Conservation (phyloP, 2,888 invertebrate genomes). For the Phaedon cochleariae region DNA sequence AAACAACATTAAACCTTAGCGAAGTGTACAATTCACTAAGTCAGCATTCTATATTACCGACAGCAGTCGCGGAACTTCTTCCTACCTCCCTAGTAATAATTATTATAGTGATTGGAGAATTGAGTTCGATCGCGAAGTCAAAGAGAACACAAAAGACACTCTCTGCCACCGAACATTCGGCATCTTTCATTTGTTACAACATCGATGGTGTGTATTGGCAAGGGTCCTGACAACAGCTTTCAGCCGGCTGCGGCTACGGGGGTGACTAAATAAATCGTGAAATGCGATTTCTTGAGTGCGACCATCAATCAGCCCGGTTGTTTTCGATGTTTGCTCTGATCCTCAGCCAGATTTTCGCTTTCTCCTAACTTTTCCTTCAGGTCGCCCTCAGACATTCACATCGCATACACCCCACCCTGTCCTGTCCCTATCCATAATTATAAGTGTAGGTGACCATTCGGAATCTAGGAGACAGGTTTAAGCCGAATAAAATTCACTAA, state of each 20-base stretch:
- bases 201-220: slow-evolving; percentile 9
- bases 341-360: background rate
- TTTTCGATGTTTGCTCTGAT: background rate
- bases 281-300: background rate
- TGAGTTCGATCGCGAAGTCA: slow-evolving; percentile 17
- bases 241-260: background rate
- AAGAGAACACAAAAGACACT: slow-evolving; percentile 22
- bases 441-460: no score
- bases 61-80: slow-evolving; percentile 26
- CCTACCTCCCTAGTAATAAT: slow-evolving; percentile 30
- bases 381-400: background rate
- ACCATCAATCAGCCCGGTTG: background rate
- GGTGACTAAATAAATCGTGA: background rate
- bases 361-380: background rate
- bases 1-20: slow-evolving; percentile 55
- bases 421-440: no score
- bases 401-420: no score
- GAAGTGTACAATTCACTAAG: slow-evolving; percentile 43
- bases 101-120: slow-evolving; percentile 34
- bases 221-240: slow-evolving; percentile 2
- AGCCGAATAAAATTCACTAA: no score
- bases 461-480: no score
- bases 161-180: slow-evolving; percentile 9
- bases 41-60: slow-evolving; percentile 39
- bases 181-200: slow-evolving; percentile 17